phyloP scores from a whole-genome alignment of 2,113 vertebrate species.

The Anser brachyrhynchus region DNA sequence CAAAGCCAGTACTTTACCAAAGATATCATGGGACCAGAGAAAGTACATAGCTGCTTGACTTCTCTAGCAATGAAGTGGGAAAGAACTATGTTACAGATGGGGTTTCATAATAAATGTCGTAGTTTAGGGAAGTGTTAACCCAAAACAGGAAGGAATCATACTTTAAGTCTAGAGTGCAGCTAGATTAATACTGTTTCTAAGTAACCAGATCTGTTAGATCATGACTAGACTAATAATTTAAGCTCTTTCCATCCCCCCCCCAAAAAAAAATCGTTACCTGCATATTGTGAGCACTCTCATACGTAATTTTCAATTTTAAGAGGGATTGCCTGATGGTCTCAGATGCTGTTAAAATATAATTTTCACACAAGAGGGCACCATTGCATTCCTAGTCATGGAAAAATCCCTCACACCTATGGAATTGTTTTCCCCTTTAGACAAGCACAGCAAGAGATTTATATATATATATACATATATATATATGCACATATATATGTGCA shows the following conservation, averaged over 20 bases:
- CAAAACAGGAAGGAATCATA: not conserved
- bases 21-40: not conserved
- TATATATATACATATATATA: too few relatives aligned
- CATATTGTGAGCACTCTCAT: not conserved
- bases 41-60: not conserved
- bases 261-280: not conserved
- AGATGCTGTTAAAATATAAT: not conserved
- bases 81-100: not conserved
- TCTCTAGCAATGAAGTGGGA: not conserved
- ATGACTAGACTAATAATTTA: not conserved
- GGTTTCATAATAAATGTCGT: not conserved
- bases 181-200: not conserved
- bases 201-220: not conserved
- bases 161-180: not conserved
- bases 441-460: not conserved
- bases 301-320: not conserved
- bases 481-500: too few relatives aligned
- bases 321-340: not conserved
- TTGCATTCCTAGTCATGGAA: conserved; percentile 35
- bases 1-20: not conserved
- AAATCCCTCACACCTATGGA: not conserved
- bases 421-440: not conserved
- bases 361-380: conserved; percentile 68
- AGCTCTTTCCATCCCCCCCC: not conserved
- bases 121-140: not conserved